phyloP scores from a whole-genome alignment of 1,140 invertebrate genomes.

The Conopomorpha cramerella region DNA sequence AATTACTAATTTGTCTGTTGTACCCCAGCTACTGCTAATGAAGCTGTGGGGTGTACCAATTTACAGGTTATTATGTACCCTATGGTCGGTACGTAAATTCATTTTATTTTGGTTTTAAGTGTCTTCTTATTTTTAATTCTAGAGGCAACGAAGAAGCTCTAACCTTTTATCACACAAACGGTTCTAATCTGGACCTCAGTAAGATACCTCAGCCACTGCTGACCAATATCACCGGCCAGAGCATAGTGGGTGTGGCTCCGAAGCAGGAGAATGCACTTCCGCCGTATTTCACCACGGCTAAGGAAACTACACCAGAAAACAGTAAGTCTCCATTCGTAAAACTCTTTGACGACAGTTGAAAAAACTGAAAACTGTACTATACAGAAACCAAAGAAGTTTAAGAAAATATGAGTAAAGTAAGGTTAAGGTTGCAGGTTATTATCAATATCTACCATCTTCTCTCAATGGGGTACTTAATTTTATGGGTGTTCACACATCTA shows the following conservation, averaged over 20 bases:
- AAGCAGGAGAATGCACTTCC: not conserved
- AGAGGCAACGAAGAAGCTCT: slow-evolving; percentile 33
- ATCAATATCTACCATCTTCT: no score
- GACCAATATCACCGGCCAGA: slow-evolving; percentile 35
- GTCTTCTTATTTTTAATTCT: slow-evolving; percentile 1
- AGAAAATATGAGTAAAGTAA: no score
- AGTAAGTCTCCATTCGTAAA: no score
- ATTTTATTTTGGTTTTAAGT: not conserved
- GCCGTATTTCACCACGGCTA: no score
- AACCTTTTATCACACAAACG: slow-evolving; percentile 29
- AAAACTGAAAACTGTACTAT: no score
- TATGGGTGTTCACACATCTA: no score
- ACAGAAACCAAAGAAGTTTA: no score
- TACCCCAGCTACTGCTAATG: not conserved
- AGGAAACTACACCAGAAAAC: no score
- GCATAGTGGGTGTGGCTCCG: slow-evolving; percentile 22
- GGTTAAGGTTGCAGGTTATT: no score
- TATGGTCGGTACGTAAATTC: not conserved
- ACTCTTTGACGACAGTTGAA: no score
- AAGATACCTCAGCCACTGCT: slow-evolving; percentile 20
- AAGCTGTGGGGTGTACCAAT: not conserved
- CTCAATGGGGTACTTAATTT: no score
- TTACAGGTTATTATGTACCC: not conserved
- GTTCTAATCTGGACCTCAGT: slow-evolving; percentile 22
- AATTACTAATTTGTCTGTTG: no score